Base-by-base conservation (phyloP, 2,888 invertebrate genomes). In the Xanthia icteritia region DNA sequence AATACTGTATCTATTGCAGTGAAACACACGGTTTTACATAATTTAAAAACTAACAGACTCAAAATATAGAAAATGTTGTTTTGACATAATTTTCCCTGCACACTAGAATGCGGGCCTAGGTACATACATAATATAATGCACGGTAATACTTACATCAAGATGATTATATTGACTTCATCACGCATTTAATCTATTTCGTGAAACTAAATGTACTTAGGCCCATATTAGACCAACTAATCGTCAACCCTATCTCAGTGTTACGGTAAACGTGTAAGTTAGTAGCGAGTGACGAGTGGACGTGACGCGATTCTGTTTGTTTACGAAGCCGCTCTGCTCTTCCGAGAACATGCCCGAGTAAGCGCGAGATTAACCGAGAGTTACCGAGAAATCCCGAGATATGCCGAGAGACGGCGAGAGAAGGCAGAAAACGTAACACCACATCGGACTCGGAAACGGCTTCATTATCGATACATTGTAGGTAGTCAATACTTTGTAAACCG, bases 201-300 rank as follows among this genome's bases (percentile, higher is more conserved):
- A n/a, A 51, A 13, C 15, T 54, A 54, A 63, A 56, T n/a, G 17
- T 76, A 42, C 6, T 15, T 3, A 13, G 58, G 8, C 3, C 4
- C 1, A 51, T 63, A 42, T 31, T 70, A 81, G 56, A 66, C 51
- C 42, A 76, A 65, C 23, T 11, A 45, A 67, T 20, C 11, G 90
- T 4, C 93, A 95, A 79, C 95, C 95, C 94, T 95, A 91, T 71
- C 63, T 79, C 77, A 79, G 86, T 86, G 92, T 93, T 93, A 93
- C 93, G 91, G 93, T 94, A 92, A 92, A 93, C 92, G 96, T 95
- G 96, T 96, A 96, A 96, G 95, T 92, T 94, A 94, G 96, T 96
- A 96, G 96, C 96, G 88, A 93, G 93, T 93, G 93, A 91, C 89
- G 91, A 92, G 92, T 92, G 92, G 92, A 94, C 95, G 95, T 94